Base-by-base conservation (phyloP, 2,113 vertebrate genomes). In the Ophiodon elongatus region DNA sequence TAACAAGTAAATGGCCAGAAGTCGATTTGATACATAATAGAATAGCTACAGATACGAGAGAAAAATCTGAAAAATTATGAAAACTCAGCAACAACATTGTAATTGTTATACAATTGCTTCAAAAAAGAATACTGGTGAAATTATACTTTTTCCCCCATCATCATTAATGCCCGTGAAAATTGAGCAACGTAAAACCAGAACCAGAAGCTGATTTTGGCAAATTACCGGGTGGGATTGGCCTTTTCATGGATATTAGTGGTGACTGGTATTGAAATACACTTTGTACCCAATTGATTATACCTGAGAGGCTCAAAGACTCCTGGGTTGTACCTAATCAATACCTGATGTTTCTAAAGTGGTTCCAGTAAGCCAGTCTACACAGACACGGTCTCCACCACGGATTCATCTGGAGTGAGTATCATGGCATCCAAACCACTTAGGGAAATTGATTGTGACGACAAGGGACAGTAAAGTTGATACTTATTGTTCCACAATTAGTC, bases 351-450 rank as follows among this genome's bases (percentile, higher is more conserved):
- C 68, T 57, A 60, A 85, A 84, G 74, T 83, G 70, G 50, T 90
- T 63, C 84, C 89, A 92, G 90, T 83, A 76, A 78, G 85, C 64
- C 17, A 68, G 17, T 59, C 63, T 76, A 63, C 79, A 68, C 73
- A 37, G 41, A 73, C 47, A 78, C 35, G 21, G 17, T 63, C 75
- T 79, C 60, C 52, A 67, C 76, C 45, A 66, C 76, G 88, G 77
- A 92, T 82, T 91, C 87, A 85, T 87, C 81, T 86, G 74, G 82
- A 54, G 69, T 15, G 64, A 84, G 62, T 59, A 73, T 45, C 39
- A 76, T 83, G 83, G 73, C 88, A 13, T 88, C 78, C 85, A 91
- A 73, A 83, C 74, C 69, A 35, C 69, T 79, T 59, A 76, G 69
- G 79, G 74, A 86, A 83, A 73, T 70, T 29, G 14, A 63, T 80